A percentile compares a stretch with the other conserved stretches of the same genome.
Evolutionary conservation across 1,140 invertebrate species (phyloP).

Genomic region (Ephestia elutella): DNA sequence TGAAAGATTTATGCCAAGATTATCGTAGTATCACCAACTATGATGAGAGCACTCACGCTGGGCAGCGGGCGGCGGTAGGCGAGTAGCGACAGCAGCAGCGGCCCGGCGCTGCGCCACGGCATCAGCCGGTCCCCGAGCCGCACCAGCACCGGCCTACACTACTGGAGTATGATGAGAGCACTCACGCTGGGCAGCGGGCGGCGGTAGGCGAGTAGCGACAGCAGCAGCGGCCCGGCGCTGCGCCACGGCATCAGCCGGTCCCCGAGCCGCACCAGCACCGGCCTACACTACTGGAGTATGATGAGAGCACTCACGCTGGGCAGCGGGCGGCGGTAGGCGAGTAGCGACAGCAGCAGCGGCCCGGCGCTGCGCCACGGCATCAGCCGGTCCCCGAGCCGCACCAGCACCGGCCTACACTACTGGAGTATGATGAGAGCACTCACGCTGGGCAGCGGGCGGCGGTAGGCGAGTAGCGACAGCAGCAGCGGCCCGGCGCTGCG

Average conservation of each 20-base stretch:
- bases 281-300: too few relatives aligned
- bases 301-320: conserved; percentile 78
- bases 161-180: too few relatives aligned
- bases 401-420: conserved; percentile 92
- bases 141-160: conserved; percentile 92
- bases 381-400: conserved; percentile 90
- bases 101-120: conserved; percentile 90
- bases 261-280: conserved; percentile 91
- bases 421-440: too few relatives aligned
- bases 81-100: conserved; percentile 88
- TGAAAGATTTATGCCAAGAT: too few relatives aligned
- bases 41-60: conserved; percentile 74
- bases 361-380: conserved; percentile 92
- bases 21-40: too few relatives aligned
- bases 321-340: conserved; percentile 88
- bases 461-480: conserved; percentile 87
- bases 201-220: conserved; percentile 89
- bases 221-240: conserved; percentile 89
- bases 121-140: conserved; percentile 91
- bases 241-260: conserved; percentile 93
- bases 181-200: conserved; percentile 82
- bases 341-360: conserved; percentile 88
- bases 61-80: conserved; percentile 89
- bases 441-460: conserved; percentile 84
- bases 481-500: conserved; percentile 89